Evolutionary conservation across 2,113 vertebrate genomes (phyloP).

Genomic region (Oncorhynchus kisutch): DNA sequence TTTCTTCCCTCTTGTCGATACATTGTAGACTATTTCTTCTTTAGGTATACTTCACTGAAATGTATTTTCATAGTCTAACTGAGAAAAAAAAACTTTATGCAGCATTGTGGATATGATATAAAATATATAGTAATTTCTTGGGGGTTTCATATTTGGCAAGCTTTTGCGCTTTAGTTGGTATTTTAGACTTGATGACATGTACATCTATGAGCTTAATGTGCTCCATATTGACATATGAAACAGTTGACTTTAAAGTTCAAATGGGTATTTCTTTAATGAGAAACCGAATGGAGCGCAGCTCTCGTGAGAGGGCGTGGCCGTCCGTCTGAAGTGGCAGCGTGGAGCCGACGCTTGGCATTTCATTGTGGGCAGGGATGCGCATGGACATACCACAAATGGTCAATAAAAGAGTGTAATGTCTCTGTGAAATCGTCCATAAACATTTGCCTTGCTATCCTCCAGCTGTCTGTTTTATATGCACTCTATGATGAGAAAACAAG

Average conservation of each 20-base stretch:
- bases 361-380: constrained; percentile 19
- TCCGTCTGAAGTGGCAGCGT: constrained; percentile 61
- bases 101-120: background rate
- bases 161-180: background rate
- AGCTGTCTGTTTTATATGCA: no score
- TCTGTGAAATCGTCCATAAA: background rate
- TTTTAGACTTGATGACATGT: background rate
- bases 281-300: constrained; percentile 47
- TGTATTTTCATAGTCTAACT: background rate
- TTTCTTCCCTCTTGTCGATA: no score
- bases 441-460: background rate
- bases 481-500: no score
- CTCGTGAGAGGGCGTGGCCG: constrained; percentile 47
- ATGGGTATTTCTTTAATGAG: constrained; percentile 11
- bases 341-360: constrained; percentile 53
- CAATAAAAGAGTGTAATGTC: background rate
- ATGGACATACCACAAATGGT: background rate
- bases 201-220: background rate
- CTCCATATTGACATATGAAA: background rate
- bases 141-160: constrained; percentile 7
- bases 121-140: background rate
- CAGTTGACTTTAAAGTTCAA: constrained; percentile 14
- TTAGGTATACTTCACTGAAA: no score
- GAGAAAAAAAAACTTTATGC: background rate
- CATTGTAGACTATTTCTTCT: no score